Conservation (phyloP, 1,140 invertebrate genomes). For the Anastatus disparis region DNA sequence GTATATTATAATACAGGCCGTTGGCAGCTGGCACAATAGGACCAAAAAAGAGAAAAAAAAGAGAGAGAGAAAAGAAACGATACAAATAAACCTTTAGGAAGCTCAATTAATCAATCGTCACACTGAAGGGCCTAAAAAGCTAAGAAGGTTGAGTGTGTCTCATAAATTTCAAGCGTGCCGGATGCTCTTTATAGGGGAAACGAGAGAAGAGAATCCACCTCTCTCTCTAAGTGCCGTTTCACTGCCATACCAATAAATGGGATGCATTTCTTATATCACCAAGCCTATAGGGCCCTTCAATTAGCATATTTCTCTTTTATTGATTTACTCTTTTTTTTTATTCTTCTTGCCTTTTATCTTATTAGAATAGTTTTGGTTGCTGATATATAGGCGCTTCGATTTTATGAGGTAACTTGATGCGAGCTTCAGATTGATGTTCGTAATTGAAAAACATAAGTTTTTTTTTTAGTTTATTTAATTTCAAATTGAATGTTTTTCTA, state of each 20-base stretch:
- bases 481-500: no score
- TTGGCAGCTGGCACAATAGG: conserved; percentile 45
- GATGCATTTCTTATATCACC: conserved; percentile 30
- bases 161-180: conserved; percentile 41
- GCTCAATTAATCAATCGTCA: conserved; percentile 54
- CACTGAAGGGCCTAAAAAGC: no score
- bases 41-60: no score
- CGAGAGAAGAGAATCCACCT: conserved; percentile 16
- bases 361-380: neutral
- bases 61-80: no score
- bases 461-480: no score
- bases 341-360: neutral
- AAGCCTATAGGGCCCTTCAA: conserved; percentile 34
- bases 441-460: no score
- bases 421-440: no score
- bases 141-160: conserved; percentile 45
- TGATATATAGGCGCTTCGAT: neutral
- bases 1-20: no score
- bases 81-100: conserved; percentile 51
- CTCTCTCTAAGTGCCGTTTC: conserved; percentile 37
- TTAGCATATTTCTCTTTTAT: conserved; percentile 34
- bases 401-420: neutral
- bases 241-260: conserved; percentile 25
- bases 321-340: conserved; percentile 32
- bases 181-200: conserved; percentile 31